Conservation (phyloP, 2,113 vertebrate species). For the Dolichallabes microphthalmus region DNA sequence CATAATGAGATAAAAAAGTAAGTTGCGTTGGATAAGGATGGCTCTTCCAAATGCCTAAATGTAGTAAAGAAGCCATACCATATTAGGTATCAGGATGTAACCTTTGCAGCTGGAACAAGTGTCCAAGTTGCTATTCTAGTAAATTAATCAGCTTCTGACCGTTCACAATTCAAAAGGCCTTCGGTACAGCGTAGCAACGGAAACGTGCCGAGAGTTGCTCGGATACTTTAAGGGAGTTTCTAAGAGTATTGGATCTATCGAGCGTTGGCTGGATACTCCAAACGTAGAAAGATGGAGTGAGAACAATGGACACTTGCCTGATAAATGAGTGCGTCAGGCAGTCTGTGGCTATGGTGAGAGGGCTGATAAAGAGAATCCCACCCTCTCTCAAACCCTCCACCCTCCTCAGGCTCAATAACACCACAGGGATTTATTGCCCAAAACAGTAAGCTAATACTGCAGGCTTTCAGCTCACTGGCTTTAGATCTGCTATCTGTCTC, state of each 20-base stretch:
- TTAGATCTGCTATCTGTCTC: conserved; percentile 58
- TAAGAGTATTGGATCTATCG: conserved; percentile 1
- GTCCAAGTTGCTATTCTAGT: too few relatives aligned
- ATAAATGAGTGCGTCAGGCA: conserved; percentile 5
- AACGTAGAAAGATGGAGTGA: background rate
- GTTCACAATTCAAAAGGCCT: background rate
- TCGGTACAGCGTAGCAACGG: background rate
- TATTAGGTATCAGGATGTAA: background rate
- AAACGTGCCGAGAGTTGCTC: background rate
- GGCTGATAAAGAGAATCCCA: conserved; percentile 32
- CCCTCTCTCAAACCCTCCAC: background rate
- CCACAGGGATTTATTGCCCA: conserved; percentile 50
- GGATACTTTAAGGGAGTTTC: background rate
- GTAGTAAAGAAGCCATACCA: background rate
- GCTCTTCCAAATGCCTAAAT: too few relatives aligned
- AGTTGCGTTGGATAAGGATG: too few relatives aligned
- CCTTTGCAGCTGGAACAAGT: too few relatives aligned
- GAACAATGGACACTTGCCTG: conserved; percentile 4
- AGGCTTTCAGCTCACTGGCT: conserved; percentile 52
- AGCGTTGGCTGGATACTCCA: background rate
- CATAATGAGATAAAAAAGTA: too few relatives aligned
- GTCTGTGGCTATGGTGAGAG: conserved; percentile 32
- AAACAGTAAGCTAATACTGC: conserved; percentile 51
- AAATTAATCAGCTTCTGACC: background rate
- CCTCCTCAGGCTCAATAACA: conserved; percentile 36